Percentiles rank a stretch among this genome's conserved stretches.
phyloP scores from a whole-genome alignment of 2,113 vertebrate species.

The Pogona vitticeps region DNA sequence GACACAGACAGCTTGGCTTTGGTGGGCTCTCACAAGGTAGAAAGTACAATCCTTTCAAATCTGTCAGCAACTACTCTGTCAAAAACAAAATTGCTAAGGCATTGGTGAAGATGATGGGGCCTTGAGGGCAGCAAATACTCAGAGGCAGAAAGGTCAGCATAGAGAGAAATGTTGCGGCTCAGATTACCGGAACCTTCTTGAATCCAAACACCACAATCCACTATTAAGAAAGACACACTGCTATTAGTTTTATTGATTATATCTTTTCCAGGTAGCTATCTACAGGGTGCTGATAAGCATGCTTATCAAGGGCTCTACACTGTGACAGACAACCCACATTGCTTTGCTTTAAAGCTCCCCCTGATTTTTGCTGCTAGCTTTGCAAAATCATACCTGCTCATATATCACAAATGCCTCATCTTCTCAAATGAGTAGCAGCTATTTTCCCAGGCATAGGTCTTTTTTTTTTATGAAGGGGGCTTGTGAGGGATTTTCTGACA shows the following conservation, averaged over 20 bases:
- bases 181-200: neutral
- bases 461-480: neutral
- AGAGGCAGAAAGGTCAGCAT: slow-evolving; percentile 18
- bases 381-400: neutral
- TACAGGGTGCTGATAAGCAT: neutral
- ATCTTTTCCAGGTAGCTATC: slow-evolving; percentile 10
- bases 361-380: neutral
- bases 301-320: slow-evolving; percentile 9
- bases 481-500: no score
- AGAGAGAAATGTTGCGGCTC: slow-evolving; percentile 4
- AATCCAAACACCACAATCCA: slow-evolving; percentile 5
- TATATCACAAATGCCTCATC: neutral
- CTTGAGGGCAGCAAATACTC: neutral
- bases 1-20: neutral
- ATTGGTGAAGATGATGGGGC: neutral
- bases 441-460: neutral
- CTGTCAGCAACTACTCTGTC: slow-evolving; percentile 1
- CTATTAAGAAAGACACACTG: neutral
- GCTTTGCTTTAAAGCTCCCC: neutral
- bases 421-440: neutral
- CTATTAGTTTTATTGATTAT: slow-evolving; percentile 6
- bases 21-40: neutral
- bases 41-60: neutral
- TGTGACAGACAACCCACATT: neutral
- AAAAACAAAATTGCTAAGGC: neutral